Evolutionary conservation across 1,140 invertebrate genomes (phyloP).

Genomic region (Mylabris phalerata): DNA sequence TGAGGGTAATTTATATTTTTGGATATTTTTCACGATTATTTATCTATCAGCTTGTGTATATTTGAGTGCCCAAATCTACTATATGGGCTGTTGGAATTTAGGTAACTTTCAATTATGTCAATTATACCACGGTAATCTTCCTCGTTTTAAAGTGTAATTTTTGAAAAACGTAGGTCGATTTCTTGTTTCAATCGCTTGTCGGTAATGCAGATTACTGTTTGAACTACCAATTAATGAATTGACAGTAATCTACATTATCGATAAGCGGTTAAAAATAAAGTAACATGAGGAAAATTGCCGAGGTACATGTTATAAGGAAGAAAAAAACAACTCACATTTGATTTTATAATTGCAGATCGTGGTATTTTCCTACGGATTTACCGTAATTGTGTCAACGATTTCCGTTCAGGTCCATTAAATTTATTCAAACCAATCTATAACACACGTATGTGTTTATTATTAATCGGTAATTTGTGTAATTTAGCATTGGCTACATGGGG

Average conservation of each 20-base stretch:
- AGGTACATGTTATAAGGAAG: no score
- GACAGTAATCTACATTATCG: no score
- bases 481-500: conserved; percentile 67
- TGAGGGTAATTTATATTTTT: conserved; percentile 64
- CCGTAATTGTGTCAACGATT: conserved; percentile 42
- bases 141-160: no score
- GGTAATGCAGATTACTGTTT: no score
- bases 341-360: conserved; percentile 24
- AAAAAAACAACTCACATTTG: no score
- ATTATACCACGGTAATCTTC: background rate
- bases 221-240: no score
- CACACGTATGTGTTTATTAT: conserved; percentile 49
- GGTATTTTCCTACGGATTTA: conserved; percentile 46
- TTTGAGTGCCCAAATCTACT: conserved; percentile 78
- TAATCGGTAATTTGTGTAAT: conserved; percentile 68
- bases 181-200: no score
- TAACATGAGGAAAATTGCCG: no score
- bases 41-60: conserved; percentile 65
- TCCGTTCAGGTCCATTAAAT: conserved; percentile 38
- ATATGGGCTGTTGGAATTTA: conserved; percentile 72
- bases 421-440: conserved; percentile 50
- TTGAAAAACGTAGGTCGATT: no score
- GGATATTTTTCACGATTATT: conserved; percentile 67
- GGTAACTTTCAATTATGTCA: conserved; percentile 42
- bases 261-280: no score